These are phyloP conservation scores for Columba guinea DNA, from an alignment of 2,797 vertebrate genomes.

Conservation along the genomic window DNA sequence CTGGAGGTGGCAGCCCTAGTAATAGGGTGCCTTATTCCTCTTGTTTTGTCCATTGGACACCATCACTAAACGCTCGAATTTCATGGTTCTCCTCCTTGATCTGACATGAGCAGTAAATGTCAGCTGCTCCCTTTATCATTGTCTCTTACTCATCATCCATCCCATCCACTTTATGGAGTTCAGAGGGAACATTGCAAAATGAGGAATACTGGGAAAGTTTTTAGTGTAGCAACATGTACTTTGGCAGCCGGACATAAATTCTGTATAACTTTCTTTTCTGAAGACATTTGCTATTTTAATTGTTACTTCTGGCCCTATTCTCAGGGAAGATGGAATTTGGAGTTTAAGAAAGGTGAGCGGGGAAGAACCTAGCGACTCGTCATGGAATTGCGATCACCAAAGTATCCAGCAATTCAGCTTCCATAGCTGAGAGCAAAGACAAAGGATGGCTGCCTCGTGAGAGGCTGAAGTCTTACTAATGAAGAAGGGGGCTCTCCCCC, in stretches of 20 bases:
- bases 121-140: constrained; percentile 62
- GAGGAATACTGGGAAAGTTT: constrained; percentile 52
- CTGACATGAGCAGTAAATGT: constrained; percentile 53
- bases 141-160: constrained; percentile 63
- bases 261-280: constrained; percentile 65
- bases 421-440: constrained; percentile 27
- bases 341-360: constrained; percentile 58
- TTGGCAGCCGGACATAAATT: constrained; percentile 57
- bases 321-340: constrained; percentile 79
- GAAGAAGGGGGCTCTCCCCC: constrained; percentile 43
- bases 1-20: constrained; percentile 93
- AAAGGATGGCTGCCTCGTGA: constrained; percentile 10
- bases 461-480: background rate
- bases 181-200: constrained; percentile 63
- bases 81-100: constrained; percentile 22
- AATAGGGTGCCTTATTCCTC: constrained; percentile 94
- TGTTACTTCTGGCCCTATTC: constrained; percentile 79
- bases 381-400: constrained; percentile 70
- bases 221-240: constrained; percentile 69
- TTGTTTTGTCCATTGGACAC: constrained; percentile 94
- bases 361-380: constrained; percentile 54
- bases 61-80: constrained; percentile 85
- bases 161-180: constrained; percentile 67
- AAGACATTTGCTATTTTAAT: constrained; percentile 70
- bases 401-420: constrained; percentile 66